Percentiles rank a stretch among this genome's conserved stretches.
Conservation (phyloP, 2,113 vertebrate species). For the Atrichornis clamosus region DNA sequence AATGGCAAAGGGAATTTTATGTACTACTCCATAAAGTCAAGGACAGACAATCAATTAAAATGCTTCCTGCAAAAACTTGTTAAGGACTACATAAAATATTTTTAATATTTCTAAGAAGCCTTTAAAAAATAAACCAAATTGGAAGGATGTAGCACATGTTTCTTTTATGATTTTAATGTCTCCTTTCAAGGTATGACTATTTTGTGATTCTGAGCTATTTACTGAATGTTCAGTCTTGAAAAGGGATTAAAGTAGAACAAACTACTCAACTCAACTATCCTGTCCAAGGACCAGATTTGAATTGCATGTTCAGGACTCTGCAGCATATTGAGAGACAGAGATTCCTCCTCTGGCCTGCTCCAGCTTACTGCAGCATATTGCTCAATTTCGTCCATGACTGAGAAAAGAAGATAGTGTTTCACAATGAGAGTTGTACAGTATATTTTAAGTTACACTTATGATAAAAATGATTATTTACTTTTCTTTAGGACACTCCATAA, state of each 20-base stretch:
- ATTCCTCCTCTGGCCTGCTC: not conserved
- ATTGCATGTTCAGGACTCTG: not conserved
- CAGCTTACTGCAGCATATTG: not conserved
- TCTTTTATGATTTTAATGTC: not conserved
- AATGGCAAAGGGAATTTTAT: not conserved
- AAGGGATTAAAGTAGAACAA: not conserved
- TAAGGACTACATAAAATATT: not conserved
- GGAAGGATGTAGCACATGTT: not conserved
- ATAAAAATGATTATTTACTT: not conserved
- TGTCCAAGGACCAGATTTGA: not conserved
- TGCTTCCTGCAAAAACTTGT: not conserved
- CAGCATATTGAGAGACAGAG: not conserved
- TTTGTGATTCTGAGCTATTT: not conserved
- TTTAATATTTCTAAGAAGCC: not conserved
- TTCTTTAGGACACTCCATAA: not conserved
- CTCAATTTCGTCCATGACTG: not conserved
- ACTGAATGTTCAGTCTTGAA: not conserved
- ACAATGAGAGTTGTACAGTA: accelerated
- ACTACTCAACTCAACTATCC: not conserved
- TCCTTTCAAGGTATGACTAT: not conserved
- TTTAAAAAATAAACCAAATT: not conserved
- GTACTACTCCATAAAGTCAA: not conserved
- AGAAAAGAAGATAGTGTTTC: not conserved
- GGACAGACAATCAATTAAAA: not conserved
- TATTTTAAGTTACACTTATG: not conserved